Percentiles rank a stretch among this genome's conserved stretches.
phyloP scores from a whole-genome alignment of 2,888 invertebrate species.

The Zygogramma bicolorata region DNA sequence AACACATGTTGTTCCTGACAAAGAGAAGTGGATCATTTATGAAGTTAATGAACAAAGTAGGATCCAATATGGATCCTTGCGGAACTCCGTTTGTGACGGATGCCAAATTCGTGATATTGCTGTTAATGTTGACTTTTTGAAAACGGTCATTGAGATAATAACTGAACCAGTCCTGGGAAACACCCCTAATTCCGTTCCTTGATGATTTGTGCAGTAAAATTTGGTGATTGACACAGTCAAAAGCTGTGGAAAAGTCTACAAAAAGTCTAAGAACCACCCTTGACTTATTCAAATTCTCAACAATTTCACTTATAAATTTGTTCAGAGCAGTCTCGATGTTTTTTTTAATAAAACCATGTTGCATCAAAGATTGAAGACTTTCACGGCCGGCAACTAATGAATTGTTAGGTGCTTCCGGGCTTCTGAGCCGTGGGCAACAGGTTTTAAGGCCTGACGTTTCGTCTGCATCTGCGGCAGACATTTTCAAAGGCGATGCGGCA shows the following conservation, averaged over 20 bases:
- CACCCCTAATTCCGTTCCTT: neutral
- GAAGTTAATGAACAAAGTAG: neutral
- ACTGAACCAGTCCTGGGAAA: neutral
- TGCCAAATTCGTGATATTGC: neutral
- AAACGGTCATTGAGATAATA: neutral
- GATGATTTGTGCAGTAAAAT: neutral
- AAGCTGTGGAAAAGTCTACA: neutral
- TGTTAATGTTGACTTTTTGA: neutral
- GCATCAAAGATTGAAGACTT: no score
- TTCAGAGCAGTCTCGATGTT: no score
- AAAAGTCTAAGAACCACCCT: neutral
- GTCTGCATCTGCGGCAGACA: no score
- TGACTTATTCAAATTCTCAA: neutral
- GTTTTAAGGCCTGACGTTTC: no score
- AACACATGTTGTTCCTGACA: neutral
- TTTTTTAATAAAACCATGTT: no score
- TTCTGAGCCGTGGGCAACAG: no score
- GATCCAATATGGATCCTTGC: neutral
- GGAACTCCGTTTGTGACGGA: neutral
- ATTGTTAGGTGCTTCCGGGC: no score
- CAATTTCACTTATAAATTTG: neutral
- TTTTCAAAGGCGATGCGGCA: no score
- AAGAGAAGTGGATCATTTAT: neutral
- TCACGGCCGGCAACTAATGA: no score
- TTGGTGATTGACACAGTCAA: slow-evolving; percentile 4